phyloP scores from a whole-genome alignment of 2,797 vertebrate genomes.

The Bradypus variegatus region DNA sequence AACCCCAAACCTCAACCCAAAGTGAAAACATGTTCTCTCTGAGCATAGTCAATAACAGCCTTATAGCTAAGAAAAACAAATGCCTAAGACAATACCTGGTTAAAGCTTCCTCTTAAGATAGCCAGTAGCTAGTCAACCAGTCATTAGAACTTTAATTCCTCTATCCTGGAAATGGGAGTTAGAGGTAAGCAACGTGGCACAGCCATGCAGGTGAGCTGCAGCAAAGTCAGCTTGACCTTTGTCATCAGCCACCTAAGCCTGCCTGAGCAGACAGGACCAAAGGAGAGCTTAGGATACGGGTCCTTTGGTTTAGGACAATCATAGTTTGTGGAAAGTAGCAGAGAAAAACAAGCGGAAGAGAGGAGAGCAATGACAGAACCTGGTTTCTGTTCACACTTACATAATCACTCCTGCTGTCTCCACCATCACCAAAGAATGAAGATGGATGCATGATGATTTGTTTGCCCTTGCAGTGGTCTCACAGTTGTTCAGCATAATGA shows the following conservation, averaged over 20 bases:
- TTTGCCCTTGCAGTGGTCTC: neutral
- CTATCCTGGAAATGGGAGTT: neutral
- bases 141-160: neutral
- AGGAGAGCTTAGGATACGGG: neutral
- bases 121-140: neutral
- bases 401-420: neutral
- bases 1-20: neutral
- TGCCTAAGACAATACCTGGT: neutral
- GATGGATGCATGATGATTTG: no score
- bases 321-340: neutral
- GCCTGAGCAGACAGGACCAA: neutral
- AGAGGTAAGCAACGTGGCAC: neutral
- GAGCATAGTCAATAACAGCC: neutral
- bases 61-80: constrained; percentile 2
- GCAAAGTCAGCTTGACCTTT: neutral
- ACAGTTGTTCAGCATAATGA: no score
- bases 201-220: neutral
- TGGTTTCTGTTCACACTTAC: no score
- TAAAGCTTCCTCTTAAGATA: neutral
- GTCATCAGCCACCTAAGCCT: neutral
- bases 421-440: neutral
- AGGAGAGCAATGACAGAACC: neutral
- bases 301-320: neutral
- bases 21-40: neutral
- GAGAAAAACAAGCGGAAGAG: neutral